Percentiles rank a stretch among this genome's conserved stretches.
phyloP scores from a whole-genome alignment of 2,888 invertebrate genomes.

The Oligia strigilis region DNA sequence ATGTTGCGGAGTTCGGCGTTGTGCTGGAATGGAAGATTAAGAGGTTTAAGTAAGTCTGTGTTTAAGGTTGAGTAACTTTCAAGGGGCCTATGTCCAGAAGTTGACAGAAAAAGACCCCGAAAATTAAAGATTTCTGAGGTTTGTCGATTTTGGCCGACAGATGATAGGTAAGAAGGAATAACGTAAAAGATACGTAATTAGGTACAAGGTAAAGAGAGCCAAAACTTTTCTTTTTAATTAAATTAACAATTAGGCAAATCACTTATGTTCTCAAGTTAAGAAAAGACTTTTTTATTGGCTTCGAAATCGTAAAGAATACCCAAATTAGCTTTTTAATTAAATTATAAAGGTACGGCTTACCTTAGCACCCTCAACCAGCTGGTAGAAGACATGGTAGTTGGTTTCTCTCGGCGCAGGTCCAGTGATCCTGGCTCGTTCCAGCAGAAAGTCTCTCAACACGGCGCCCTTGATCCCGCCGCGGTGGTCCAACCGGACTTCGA shows the following conservation, averaged over 20 bases:
- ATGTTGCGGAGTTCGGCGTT: slow-evolving; percentile 94
- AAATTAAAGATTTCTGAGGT: background rate
- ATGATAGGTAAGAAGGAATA: background rate
- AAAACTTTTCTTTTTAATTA: background rate
- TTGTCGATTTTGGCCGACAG: background rate
- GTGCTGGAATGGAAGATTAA: slow-evolving; percentile 80
- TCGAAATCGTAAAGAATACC: background rate
- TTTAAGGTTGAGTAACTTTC: background rate
- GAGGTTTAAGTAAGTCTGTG: background rate
- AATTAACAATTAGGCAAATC: background rate
- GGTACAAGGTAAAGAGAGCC: background rate
- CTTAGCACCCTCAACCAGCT: slow-evolving; percentile 96
- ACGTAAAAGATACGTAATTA: background rate
- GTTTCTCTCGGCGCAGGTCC: slow-evolving; percentile 96
- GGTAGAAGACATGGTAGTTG: slow-evolving; percentile 98
- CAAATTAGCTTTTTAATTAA: background rate
- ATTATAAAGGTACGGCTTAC: slow-evolving; percentile 74
- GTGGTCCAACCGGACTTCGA: slow-evolving; percentile 97
- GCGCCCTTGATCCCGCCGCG: slow-evolving; percentile 97
- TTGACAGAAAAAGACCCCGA: background rate
- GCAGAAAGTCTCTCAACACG: slow-evolving; percentile 96
- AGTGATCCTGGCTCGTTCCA: slow-evolving; percentile 97
- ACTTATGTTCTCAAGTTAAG: background rate
- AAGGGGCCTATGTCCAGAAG: no score
- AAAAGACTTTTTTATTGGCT: background rate